Evolutionary conservation across 1,140 invertebrate species (phyloP), one percentile per base, ranked within the genome.

Genomic region (Cotesia glomerata): DNA sequence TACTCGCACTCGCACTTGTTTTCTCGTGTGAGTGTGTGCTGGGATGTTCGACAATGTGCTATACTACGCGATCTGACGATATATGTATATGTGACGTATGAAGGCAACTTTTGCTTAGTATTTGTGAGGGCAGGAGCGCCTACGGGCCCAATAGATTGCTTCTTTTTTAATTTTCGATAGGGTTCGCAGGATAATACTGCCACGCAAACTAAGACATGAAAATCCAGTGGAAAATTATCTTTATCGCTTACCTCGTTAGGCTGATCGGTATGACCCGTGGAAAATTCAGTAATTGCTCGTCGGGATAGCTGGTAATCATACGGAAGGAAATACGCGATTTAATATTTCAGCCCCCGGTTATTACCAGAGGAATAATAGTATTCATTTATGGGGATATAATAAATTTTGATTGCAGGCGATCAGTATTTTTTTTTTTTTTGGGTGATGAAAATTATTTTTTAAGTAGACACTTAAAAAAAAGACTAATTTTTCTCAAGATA

Each of bases 241-340:
- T 69, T 56, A 71, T 64, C 45, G 35, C 36, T 45, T 39, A 32
- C 59, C 69, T 71, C 69, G 69, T 71, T 71, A 71, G 26, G 69
- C 18, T n/a, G 54, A 39, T 39, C 14, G 16, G 61, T n/a, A 18
- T 63, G 69, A 71, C 18, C 39, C 69, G 69, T 71, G 69, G 69
- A 71, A 70, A 71, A 71, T 71, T 49, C 59, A 18, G 39, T 32
- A 71, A 71, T 59, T 59, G 69, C 49, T 56, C 66, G 16, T 13
- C 54, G 58, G 58, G 16, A 62, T 63, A 51, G 49, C 59, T 18
- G 45, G 49, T 71, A 64, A 71, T 71, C 36, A 62, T 9, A 62
- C 39, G 39, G 59, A 32, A 62, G 39, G 61, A 71, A 71, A 61
- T 59, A 59, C 49, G 54, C 67, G 32, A 61, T 61, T 61, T 39